Base-by-base conservation (phyloP, 2,113 vertebrate genomes). In the Neotragus pygmaeus region DNA sequence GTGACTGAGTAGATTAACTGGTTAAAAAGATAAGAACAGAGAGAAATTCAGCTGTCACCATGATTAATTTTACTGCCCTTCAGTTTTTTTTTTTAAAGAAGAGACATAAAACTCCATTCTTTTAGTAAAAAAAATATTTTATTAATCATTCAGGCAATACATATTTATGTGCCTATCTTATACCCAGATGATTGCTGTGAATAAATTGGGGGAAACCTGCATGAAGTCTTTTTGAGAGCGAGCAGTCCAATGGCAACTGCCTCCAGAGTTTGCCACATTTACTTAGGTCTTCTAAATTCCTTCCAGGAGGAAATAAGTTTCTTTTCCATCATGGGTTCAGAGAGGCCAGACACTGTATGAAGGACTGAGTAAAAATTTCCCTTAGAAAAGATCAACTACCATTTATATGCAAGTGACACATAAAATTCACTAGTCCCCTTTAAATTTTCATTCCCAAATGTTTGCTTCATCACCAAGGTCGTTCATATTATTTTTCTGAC, bases 41-140 rank as follows among this genome's bases (percentile, higher is more conserved):
- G 43, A 87, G 89, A 96, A 96, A 94, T 93, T 90, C 75, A 92
- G 19, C 57, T 97, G 83, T 93, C 30, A 91, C 43, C 25, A 94
- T 83, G 51, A 87, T 93, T 93, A 93, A 92, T 84, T 80, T 90
- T 60, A 97, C 47, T 85, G 92, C 58, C 47, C 36, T 80, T 95
- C 93, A 57, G 49, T 96, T 93, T 47, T 47, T 33, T 45, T 80
- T 81, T 33, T 58, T 25, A 88, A 87, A 88, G 75, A 85, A 47
- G 28, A 91, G 8, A 96, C 12, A 95, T 86, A 96, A 96, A 95
- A 78, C 4, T 2, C n/a, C 30, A 90, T 13, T 91, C 28, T 95
- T 91, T 55, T 64, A 55, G 49, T 8, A 93, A 93, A 57, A 93
- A 92, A 93, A 77, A 77, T 43, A 90, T n/a, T 82, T 95, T 94